phyloP scores from a whole-genome alignment of 2,797 vertebrate genomes.

The Macropus fuliginosus region DNA sequence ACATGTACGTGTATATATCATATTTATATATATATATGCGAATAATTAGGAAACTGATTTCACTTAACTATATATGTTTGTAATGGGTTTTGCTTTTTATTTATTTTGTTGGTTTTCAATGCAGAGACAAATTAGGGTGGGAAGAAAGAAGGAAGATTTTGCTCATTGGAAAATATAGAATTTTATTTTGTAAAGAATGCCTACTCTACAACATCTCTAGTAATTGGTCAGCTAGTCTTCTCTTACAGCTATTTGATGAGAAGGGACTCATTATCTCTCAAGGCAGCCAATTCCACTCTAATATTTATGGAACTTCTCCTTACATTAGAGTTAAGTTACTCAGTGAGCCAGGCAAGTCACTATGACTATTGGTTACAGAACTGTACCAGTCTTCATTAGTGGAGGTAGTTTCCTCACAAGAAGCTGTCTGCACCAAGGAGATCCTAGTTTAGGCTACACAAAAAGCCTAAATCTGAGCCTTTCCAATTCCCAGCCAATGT shows the following conservation, averaged over 20 bases:
- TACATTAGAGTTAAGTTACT: not conserved
- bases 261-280: not conserved
- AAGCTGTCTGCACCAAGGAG: not conserved
- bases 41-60: not conserved
- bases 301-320: not conserved
- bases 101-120: not conserved
- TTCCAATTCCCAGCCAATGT: not conserved
- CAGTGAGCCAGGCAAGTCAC: not conserved
- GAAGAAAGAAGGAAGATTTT: not conserved
- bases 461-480: not conserved
- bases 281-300: not conserved
- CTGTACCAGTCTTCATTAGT: not conserved
- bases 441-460: not conserved
- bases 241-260: not conserved
- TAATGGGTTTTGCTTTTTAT: not conserved
- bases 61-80: not conserved
- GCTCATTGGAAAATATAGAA: not conserved
- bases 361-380: not conserved
- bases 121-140: not conserved
- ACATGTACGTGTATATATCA: not conserved
- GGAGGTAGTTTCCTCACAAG: not conserved
- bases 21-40: not conserved
- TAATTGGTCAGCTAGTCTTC: not conserved
- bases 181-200: not conserved
- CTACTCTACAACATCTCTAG: not conserved